Base-by-base conservation (phyloP, 2,113 vertebrate genomes). In the Lampris megalopsis region DNA sequence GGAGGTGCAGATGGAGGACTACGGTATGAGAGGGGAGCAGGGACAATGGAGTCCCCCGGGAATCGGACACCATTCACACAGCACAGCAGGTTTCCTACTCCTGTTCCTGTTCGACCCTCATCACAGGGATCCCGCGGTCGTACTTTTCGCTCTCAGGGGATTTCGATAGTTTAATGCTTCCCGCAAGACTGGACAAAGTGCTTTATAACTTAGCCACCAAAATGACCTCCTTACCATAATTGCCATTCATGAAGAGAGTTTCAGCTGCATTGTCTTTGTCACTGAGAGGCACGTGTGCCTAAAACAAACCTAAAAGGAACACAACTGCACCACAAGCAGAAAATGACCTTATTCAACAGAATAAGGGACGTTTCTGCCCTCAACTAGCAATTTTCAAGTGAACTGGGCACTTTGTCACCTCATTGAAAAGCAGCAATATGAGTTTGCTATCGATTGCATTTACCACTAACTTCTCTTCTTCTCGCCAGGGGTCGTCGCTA, bases 171-270 rank as follows among this genome's bases (percentile, higher is more conserved):
- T 94, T 94, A 93, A 95, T 94, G 93, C 91, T 93, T 93, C 90
- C 92, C 92, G 92, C 93, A 94, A 84, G 90, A 89, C 89, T 92
- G 93, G 92, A 94, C 93, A 95, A 96, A 96, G 95, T 94, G 93
- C 91, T 89, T 89, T 87, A 93, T 89, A 95, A 95, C 94, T 93
- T 94, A 95, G 94, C 93, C 88, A 90, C 90, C 88, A 94, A 71
- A 77, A 92, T 82, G 77, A 95, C 92, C 89, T 90, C 81, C 93
- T 89, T 91, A 91, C 82, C 10, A 92, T 95, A 96, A 96, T 94
- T 95, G 91, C 87, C 83, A 83, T 62, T 2, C 82, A 88, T 78
- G 84, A 86, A 73, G 89, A 93, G 92, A 86, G 89, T 85, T 86
- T 80, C 89, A 89, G 87, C 88, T 94, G 84, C 87, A 86, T 86